Evolutionary conservation across 1,140 invertebrate genomes (phyloP).

Genomic region (Drosophila arawakana): DNA sequence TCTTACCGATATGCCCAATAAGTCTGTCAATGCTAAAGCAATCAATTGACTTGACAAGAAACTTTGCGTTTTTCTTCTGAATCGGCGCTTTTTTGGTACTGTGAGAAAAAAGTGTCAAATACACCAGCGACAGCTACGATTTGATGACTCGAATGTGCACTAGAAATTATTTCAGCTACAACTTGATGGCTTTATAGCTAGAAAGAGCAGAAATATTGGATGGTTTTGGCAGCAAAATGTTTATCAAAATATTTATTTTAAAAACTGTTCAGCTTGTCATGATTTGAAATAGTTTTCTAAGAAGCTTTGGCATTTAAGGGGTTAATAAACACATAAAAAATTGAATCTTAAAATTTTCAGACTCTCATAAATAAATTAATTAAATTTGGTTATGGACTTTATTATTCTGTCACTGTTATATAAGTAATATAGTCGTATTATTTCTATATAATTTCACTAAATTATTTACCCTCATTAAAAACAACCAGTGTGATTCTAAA

Average conservation of each 20-base stretch:
- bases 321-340: too few relatives aligned
- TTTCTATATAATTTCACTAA: too few relatives aligned
- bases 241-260: neutral
- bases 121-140: constrained; percentile 8
- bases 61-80: constrained; percentile 26
- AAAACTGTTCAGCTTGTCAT: neutral
- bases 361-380: too few relatives aligned
- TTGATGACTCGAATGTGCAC: neutral
- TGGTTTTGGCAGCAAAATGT: neutral
- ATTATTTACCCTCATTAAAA: neutral
- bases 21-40: constrained; percentile 45
- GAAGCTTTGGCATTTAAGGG: too few relatives aligned
- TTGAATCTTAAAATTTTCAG: too few relatives aligned
- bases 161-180: neutral
- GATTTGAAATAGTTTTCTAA: too few relatives aligned
- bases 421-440: too few relatives aligned
- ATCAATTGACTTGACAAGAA: constrained; percentile 45
- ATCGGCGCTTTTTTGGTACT: constrained; percentile 10
- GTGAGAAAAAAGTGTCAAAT: constrained; percentile 2
- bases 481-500: neutral
- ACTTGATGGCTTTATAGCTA: neutral
- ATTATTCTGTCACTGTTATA: too few relatives aligned
- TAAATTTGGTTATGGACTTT: neutral
- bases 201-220: too few relatives aligned
- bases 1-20: constrained; percentile 46